These are phyloP conservation scores for Xenops minutus DNA, from an alignment of 2,797 vertebrate genomes.

Conservation along the genomic window DNA sequence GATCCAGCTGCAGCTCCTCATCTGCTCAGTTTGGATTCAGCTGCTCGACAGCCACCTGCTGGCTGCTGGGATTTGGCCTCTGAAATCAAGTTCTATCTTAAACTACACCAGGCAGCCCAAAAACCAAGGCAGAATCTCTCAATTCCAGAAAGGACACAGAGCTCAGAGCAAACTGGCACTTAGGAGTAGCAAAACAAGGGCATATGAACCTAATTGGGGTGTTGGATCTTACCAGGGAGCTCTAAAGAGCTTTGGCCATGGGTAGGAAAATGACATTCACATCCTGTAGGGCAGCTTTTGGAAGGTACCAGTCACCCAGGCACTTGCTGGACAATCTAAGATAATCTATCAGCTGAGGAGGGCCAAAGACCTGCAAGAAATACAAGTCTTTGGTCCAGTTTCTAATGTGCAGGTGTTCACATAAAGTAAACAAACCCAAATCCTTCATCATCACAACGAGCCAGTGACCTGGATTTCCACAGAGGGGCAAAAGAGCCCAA, in stretches of 20 bases:
- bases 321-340: not conserved
- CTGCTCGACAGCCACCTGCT: conserved; percentile 53
- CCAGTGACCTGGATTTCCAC: not conserved
- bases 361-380: conserved; percentile 52
- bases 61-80: not conserved
- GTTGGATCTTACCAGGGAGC: conserved; percentile 1
- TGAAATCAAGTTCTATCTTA: not conserved
- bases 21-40: not conserved
- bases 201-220: not conserved
- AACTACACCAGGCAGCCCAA: not conserved
- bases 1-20: not conserved
- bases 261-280: not conserved
- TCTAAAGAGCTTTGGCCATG: not conserved
- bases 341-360: not conserved
- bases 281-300: conserved; percentile 1
- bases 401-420: not conserved
- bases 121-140: not conserved
- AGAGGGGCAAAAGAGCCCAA: not conserved
- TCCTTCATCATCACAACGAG: not conserved
- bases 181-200: rapidly evolving
- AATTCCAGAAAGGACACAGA: not conserved
- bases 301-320: not conserved
- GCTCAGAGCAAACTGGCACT: not conserved
- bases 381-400: conserved; percentile 6
- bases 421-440: not conserved